phyloP scores from a whole-genome alignment of 2,113 vertebrate species.

The Platycercus adscitus region DNA sequence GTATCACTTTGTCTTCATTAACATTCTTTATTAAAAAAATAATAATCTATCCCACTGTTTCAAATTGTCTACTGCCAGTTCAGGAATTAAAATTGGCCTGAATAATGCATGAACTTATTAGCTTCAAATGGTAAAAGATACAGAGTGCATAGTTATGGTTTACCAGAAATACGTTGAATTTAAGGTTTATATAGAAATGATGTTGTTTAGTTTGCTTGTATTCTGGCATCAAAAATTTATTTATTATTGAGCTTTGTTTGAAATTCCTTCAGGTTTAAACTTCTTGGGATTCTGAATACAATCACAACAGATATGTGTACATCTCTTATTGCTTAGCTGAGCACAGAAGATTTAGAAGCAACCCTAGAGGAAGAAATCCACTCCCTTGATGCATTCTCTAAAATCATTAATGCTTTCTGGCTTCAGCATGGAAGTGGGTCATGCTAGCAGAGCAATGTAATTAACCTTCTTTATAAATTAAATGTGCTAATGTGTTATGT shows the following conservation, averaged over 20 bases:
- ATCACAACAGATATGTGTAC: constrained; percentile 24
- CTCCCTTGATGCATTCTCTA: constrained; percentile 35
- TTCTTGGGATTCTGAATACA: constrained; percentile 43
- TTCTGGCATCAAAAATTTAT: constrained; percentile 30
- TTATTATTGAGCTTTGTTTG: constrained; percentile 52
- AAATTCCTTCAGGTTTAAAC: constrained; percentile 45
- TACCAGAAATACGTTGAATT: background rate
- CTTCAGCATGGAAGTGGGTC: background rate
- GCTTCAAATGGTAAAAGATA: background rate
- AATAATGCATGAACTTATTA: background rate
- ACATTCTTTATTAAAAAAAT: background rate
- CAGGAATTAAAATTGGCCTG: background rate
- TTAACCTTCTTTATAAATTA: constrained; percentile 73
- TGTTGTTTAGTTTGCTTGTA: background rate
- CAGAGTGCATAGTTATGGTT: background rate
- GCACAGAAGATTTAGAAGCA: constrained; percentile 35
- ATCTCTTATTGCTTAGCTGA: constrained; percentile 53
- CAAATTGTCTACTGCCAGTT: background rate
- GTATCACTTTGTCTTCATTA: background rate
- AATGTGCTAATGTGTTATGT: constrained; percentile 44
- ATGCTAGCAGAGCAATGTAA: constrained; percentile 47
- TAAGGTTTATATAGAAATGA: background rate
- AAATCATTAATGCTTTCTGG: constrained; percentile 50
- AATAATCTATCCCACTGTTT: background rate
- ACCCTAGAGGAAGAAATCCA: constrained; percentile 9